A percentile compares a stretch with the other conserved stretches of the same genome.
These are phyloP conservation scores for Hemicentrotus pulcherrimus DNA, from an alignment of 35 echinoderm and acorn worm genomes.

Conservation along the genomic window DNA sequence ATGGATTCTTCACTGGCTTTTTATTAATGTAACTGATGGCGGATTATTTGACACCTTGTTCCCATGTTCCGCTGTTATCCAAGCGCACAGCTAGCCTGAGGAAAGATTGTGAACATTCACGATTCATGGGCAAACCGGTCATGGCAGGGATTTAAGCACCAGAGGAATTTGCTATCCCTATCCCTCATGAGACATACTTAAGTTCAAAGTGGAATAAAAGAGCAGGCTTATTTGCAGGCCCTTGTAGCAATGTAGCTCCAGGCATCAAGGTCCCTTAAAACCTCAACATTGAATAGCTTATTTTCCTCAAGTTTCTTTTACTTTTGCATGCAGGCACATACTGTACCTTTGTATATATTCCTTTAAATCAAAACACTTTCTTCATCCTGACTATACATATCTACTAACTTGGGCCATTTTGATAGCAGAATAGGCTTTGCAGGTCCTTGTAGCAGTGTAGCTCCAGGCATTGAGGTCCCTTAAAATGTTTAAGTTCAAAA, in stretches of 20 bases:
- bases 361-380: background rate
- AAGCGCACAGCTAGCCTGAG: background rate
- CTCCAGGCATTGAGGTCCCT: background rate
- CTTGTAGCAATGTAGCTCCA: background rate
- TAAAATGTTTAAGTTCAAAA: background rate
- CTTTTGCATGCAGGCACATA: background rate
- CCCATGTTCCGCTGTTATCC: background rate
- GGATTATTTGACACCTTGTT: conserved; percentile 12
- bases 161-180: background rate
- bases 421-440: background rate
- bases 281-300: background rate
- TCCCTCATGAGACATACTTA: conserved; percentile 6
- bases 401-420: background rate
- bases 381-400: background rate
- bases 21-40: background rate
- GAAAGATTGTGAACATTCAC: background rate
- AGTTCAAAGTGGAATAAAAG: background rate
- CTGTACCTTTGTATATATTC: background rate
- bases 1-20: conserved; percentile 7
- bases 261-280: background rate
- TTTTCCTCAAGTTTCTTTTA: background rate
- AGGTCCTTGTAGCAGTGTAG: background rate
- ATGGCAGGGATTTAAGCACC: background rate
- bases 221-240: background rate
- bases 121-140: background rate